These are phyloP conservation scores for Malurus melanocephalus DNA, from an alignment of 2,113 vertebrate species.

Conservation along the genomic window DNA sequence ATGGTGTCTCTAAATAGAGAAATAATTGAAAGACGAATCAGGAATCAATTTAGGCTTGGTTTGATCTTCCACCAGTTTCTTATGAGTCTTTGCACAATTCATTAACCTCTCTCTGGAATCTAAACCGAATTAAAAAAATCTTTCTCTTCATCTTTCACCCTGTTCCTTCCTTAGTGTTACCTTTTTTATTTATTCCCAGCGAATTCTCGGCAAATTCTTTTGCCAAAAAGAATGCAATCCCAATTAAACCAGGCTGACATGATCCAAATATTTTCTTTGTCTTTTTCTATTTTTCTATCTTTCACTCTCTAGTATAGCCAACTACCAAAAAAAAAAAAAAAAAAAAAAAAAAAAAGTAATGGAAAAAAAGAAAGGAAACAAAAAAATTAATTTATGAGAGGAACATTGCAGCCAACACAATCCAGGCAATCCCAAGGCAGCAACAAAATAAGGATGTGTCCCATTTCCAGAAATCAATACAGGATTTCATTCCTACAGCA, in stretches of 20 bases:
- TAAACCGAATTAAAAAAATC: background rate
- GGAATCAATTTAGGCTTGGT: background rate
- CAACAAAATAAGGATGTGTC: background rate
- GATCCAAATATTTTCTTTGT: background rate
- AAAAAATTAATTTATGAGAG: background rate
- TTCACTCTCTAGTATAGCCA: background rate
- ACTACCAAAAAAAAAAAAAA: fast-evolving
- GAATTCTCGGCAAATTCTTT: background rate
- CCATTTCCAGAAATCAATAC: background rate
- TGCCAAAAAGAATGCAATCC: background rate
- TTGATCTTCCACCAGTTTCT: background rate
- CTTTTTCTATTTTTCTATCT: background rate
- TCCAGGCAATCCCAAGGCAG: background rate
- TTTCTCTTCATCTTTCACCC: background rate
- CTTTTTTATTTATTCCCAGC: background rate
- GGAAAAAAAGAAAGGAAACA: fast-evolving
- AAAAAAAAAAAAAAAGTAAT: background rate
- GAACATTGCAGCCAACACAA: background rate
- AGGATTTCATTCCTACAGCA: background rate
- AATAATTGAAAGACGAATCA: background rate
- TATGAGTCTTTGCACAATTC: background rate
- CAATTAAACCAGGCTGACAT: background rate
- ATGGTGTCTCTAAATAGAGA: background rate
- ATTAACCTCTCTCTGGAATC: background rate
- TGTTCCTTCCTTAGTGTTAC: background rate